Conservation (phyloP, 2,888 invertebrate species). For the Cactoblastis cactorum region DNA sequence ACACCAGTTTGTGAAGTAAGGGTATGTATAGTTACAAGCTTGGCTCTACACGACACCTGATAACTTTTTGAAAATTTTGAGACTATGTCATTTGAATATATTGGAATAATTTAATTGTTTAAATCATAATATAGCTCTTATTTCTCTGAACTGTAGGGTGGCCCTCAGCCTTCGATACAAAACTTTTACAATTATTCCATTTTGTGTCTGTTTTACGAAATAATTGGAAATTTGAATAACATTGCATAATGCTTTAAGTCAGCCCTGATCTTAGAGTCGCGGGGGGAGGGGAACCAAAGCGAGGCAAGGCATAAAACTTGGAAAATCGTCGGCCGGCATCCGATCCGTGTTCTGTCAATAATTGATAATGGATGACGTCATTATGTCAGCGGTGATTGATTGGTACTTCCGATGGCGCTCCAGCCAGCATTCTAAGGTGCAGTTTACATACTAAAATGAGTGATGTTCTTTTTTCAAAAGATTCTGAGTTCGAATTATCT, state of each 20-base stretch:
- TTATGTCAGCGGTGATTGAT: slow-evolving; percentile 74
- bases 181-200: no score
- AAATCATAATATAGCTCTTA: no score
- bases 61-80: no score
- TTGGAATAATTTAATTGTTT: no score
- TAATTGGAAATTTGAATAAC: neutral
- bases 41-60: no score
- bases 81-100: no score
- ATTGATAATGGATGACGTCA: slow-evolving; percentile 78
- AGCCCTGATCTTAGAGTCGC: neutral
- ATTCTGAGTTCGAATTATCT: neutral
- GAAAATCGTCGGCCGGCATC: slow-evolving; percentile 61
- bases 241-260: neutral
- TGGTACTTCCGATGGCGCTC: slow-evolving; percentile 43
- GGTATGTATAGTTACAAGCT: no score
- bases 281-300: slow-evolving; percentile 13
- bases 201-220: no score
- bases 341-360: slow-evolving; percentile 71
- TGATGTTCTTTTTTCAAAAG: neutral
- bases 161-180: no score
- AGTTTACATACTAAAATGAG: slow-evolving; percentile 7
- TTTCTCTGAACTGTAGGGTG: no score
- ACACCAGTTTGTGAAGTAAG: no score
- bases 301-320: slow-evolving; percentile 59
- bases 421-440: neutral